Base-by-base conservation (phyloP, 2,888 invertebrate genomes). In the Rotaria magnacalcarata region DNA sequence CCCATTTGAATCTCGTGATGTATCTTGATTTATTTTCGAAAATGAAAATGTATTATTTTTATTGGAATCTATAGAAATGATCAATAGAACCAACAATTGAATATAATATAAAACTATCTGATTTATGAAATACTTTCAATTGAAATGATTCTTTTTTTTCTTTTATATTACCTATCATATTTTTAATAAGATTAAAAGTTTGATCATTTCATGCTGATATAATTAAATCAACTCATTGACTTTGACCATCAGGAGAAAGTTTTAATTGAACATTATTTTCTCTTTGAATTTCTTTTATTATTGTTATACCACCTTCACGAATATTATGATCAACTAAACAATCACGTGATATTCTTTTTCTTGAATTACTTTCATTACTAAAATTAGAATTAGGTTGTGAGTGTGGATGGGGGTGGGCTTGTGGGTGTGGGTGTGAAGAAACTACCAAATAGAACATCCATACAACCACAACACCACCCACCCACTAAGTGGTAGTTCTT, bases 141-240 rank as follows among this genome's bases (percentile, higher is more conserved):
- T 34, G 34, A 60, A 6, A 43, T 43, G 43, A 21, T 43, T 75
- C 75, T 43, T 43, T 75, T 19, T 75, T 75, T 8, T 75, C 75
- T 43, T 43, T 41, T 21, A 75, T 43, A 0, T 7, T 27, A 21
- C 8, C 14, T 43, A 7, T 2, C 21, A 43, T 3, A 10, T 19
- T 4, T 75, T 75, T 75, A 21, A 75, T 75, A 21, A 43, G 75
- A 43, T 75, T 43, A 43, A 75, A 43, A 24, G 21, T 11, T 75
- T 75, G 75, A 75, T 75, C 43, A 43, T 41, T 75, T 8, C 21
- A 19, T 7, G 43, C 75, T 8, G 21, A 43, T 19, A 75, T 74
- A n/a, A 75, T 52, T 74, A 86, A 10, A 43, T 80, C 21, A 52
- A 85, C n/a, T 56, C 74, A 85, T 85, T 84, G 56, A 84, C 43